A percentile compares a stretch with the other conserved stretches of the same genome.
Evolutionary conservation across 2,888 invertebrate genomes (phyloP).

Genomic region (Acrobeloides nanus): DNA sequence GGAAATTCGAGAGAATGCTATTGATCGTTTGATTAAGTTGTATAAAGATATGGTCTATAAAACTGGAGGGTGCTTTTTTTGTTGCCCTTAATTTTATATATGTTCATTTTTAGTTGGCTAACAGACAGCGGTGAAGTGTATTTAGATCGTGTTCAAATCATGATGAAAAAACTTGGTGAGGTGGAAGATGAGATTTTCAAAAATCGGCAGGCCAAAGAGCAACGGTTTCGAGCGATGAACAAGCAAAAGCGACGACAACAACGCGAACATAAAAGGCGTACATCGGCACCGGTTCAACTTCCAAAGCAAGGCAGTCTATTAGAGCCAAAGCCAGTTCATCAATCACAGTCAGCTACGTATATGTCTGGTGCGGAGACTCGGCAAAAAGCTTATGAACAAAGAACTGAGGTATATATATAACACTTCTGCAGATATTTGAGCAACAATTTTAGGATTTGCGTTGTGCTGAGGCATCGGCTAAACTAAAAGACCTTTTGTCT

Average conservation of each 20-base stretch:
- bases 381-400: constrained; percentile 6
- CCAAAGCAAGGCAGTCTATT: too few species aligned
- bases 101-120: constrained; percentile 69
- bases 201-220: constrained; percentile 64
- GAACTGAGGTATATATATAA: constrained; percentile 11
- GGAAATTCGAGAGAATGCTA: constrained; percentile 73
- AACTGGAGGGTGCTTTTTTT: constrained; percentile 27
- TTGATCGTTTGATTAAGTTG: constrained; percentile 80
- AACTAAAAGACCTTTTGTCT: constrained; percentile 60
- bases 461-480: constrained; percentile 56
- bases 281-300: too few species aligned
- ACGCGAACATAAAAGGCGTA: constrained; percentile 4
- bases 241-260: constrained; percentile 12
- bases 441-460: constrained; percentile 18
- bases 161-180: constrained; percentile 81
- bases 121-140: constrained; percentile 90
- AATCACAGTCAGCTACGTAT: too few species aligned
- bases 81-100: constrained; percentile 6
- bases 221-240: constrained; percentile 15
- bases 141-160: constrained; percentile 83
- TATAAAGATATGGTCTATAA: constrained; percentile 66
- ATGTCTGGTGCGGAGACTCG: constrained; percentile 16
- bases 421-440: not conserved
- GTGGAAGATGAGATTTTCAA: constrained; percentile 95
- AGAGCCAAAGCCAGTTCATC: too few species aligned